Evolutionary conservation across 2,113 vertebrate genomes (phyloP).

Genomic region (Ptilorrhoa leucosticta): DNA sequence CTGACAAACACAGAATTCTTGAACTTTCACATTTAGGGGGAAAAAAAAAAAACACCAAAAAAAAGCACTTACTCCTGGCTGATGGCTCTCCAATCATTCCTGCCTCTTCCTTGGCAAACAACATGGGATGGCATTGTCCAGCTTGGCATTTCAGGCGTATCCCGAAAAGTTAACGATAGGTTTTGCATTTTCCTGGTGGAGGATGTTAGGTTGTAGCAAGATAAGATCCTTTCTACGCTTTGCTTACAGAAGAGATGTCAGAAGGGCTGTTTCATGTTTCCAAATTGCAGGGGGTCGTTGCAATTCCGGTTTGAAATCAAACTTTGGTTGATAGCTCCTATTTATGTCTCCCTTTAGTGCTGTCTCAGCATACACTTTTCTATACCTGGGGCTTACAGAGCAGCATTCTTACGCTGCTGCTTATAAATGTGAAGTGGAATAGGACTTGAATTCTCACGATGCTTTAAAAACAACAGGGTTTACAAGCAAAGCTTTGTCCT

Average conservation of each 20-base stretch:
- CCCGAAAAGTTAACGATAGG: rapidly evolving
- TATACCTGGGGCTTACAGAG: neutral
- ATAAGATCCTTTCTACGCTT: neutral
- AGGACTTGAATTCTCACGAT: slow-evolving; percentile 14
- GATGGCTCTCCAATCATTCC: neutral
- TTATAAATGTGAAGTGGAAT: slow-evolving; percentile 12
- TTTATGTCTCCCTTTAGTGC: neutral
- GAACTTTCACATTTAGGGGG: neutral
- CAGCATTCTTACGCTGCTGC: neutral
- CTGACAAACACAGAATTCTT: neutral
- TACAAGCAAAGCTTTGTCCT: neutral
- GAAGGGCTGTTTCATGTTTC: neutral
- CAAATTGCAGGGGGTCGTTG: neutral
- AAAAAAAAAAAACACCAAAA: neutral
- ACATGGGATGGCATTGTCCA: neutral
- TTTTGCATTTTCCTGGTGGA: neutral
- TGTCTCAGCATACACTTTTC: neutral
- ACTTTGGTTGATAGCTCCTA: neutral
- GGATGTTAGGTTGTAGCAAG: neutral
- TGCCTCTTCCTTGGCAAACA: neutral
- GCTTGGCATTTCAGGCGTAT: neutral
- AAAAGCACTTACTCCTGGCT: neutral
- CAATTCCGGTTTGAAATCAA: slow-evolving; percentile 13
- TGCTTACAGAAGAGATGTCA: neutral
- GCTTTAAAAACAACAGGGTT: neutral